Percentiles rank a stretch among this genome's conserved stretches.
Evolutionary conservation across 2,888 invertebrate genomes (phyloP).

Genomic region (Drosophila parthenogenetica): DNA sequence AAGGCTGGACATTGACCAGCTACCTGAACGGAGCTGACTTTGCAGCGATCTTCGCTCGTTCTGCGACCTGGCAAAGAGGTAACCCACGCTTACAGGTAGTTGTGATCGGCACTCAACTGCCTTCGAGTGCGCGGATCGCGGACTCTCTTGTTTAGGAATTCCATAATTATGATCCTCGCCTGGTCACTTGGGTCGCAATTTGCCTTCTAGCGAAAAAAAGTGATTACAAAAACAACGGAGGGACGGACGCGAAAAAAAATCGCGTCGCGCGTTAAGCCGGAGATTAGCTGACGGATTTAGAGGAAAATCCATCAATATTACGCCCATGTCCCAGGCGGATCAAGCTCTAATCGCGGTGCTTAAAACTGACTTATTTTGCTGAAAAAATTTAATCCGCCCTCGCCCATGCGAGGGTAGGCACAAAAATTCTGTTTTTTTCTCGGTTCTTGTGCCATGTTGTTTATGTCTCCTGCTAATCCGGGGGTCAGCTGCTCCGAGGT

Average conservation of each 20-base stretch:
- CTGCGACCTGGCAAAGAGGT: slow-evolving; percentile 54
- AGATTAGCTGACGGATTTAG: slow-evolving; percentile 75
- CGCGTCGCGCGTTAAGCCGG: slow-evolving; percentile 67
- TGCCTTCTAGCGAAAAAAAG: slow-evolving; percentile 68
- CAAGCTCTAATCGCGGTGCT: slow-evolving; percentile 75
- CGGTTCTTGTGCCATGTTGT: background rate
- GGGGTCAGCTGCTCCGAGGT: slow-evolving; percentile 54
- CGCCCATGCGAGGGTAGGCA: slow-evolving; percentile 53
- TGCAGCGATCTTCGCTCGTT: too few species aligned
- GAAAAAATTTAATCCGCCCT: slow-evolving; percentile 74
- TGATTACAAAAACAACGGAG: slow-evolving; percentile 39
- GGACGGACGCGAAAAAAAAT: slow-evolving; percentile 67
- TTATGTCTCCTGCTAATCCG: slow-evolving; percentile 47
- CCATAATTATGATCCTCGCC: slow-evolving; percentile 79
- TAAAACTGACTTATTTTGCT: slow-evolving; percentile 68
- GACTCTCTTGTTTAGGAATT: slow-evolving; percentile 76
- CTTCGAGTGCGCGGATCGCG: slow-evolving; percentile 5
- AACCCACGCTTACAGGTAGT: slow-evolving; percentile 76
- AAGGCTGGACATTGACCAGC: slow-evolving; percentile 29
- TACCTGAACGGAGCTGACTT: slow-evolving; percentile 13
- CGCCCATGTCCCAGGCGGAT: slow-evolving; percentile 75
- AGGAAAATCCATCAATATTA: slow-evolving; percentile 82
- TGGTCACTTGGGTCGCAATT: slow-evolving; percentile 35
- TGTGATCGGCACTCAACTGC: background rate
- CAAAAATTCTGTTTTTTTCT: slow-evolving; percentile 11